Evolutionary conservation across 2,797 vertebrate species (phyloP), one percentile per base, ranked within the genome.

Genomic region (Phylloscopus collybita): DNA sequence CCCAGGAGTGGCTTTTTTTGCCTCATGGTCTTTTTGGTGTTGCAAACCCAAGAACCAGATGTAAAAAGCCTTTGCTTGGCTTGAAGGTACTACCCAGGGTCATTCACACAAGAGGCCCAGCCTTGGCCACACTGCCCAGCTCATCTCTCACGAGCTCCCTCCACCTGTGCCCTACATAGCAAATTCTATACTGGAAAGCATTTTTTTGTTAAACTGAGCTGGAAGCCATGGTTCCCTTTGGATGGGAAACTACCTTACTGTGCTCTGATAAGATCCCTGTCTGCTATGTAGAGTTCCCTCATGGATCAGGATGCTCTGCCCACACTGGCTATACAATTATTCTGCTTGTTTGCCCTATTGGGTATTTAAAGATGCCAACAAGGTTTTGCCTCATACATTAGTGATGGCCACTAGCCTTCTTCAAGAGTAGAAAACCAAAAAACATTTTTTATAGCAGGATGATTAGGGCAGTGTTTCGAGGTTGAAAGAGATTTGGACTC

Each of bases 151-250:
- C 15, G 32, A 0, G 0, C 3, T 57, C 4, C 10, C 25, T 40
- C 29, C 11, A 34, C 4, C 11, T 0, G 0, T 19, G 10, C 20
- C 60, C 7, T 29, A 38, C 40, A 22, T 1, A 20, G 13, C 3
- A 71, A 47, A 47, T 73, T 49, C 38, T 73, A 13, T 47, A 22
- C 25, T 27, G 21, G 21, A 73, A 83, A 80, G 1, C 3, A 26
- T 21, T 56, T 30, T 2, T 70, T 57, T 56, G 5, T 29, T 56
- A 65, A 30, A 44, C 9, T 22, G 56, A 54, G 4, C 11, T 56
- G 47, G 42, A 82, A 65, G 16, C 26, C 29, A 6, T 38, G 16
- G 13, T 15, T 66, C 19, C 3, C n/a, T 65, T 61, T 2, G 1
- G 9, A 8, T 19, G 25, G 25, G 22, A 66, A 16, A 22, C 23